phyloP scores from a whole-genome alignment of 1,140 invertebrate species.

The Aphidius ervi region DNA sequence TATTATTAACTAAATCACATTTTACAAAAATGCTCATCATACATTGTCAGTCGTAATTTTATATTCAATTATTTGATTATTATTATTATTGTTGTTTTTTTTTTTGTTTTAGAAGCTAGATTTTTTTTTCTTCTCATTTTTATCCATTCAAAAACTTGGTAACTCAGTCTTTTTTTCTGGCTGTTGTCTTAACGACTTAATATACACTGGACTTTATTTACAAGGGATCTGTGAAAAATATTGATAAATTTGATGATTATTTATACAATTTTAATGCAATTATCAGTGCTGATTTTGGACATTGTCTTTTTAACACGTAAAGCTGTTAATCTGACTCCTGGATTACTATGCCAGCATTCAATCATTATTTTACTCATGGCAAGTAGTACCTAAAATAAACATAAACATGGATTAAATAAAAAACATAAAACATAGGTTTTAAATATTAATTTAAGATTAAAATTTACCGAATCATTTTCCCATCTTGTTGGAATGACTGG shows the following conservation, averaged over 20 bases:
- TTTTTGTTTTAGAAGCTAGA: too few species aligned
- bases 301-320: constrained; percentile 91
- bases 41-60: too few species aligned
- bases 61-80: too few species aligned
- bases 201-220: constrained; percentile 5
- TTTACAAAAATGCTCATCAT: too few species aligned
- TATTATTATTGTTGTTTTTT: too few species aligned
- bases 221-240: neutral
- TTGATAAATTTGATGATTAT: too few species aligned
- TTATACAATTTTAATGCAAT: constrained; percentile 63
- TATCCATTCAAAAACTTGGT: too few species aligned
- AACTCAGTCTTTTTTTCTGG: too few species aligned
- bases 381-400: constrained; percentile 62
- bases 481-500: constrained; percentile 76
- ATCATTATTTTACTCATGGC: constrained; percentile 76
- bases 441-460: neutral
- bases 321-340: constrained; percentile 82
- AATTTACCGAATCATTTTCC: constrained; percentile 61
- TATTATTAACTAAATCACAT: too few species aligned
- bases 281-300: constrained; percentile 63
- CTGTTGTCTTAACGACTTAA: neutral
- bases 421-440: neutral
- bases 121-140: too few species aligned
- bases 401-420: constrained; percentile 7
- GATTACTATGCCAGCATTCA: constrained; percentile 91